Evolutionary conservation across 1,140 invertebrate species (phyloP), one percentile per base, ranked within the genome.

Genomic region (Carcinoscorpius rotundicauda): DNA sequence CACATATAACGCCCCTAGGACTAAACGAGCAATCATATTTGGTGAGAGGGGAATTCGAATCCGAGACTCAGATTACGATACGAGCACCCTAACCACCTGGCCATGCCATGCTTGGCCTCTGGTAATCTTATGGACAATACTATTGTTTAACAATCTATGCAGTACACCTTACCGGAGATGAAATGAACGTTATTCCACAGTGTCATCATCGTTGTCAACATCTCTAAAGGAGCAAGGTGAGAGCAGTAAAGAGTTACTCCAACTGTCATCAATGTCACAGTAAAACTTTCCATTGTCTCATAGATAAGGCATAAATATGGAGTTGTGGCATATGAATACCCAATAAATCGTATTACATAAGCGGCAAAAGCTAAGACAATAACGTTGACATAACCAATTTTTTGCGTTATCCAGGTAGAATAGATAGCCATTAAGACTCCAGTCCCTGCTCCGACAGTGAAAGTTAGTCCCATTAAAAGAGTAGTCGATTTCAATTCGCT

Each of bases 191-290:
- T 88, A n/a, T 87, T 87, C 6, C 91, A 78, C 60, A 91, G 76
- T 58, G 89, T 88, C 76, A 91, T 88, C 65, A 91, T 83, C 8
- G 86, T 89, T 10, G 86, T 86, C 69, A 91, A 85, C 3, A 88
- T 88, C 3, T 87, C 84, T 6, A 82, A 82, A 4, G 87, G 87
- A n/a, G 87, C 86, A 3, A 91, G 78, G 65, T 84, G 83, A 4
- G 86, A 87, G 3, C 87, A 87, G 72, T 91, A 91, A 49, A 87
- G 88, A 4, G 90, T 85, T 4, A 87, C 86, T 3, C 88, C 86
- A 0, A 88, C 89, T 73, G 87, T 87, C 65, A 87, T 84, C 58
- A 93, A 77, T 9, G 87, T 86, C 67, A 86, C 85, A 8, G 88
- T 91, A 59, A 93, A 82, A 3, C 84, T 86, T 80, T 91, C 88